Evolutionary conservation across 2,888 invertebrate genomes (phyloP).

Genomic region (Cantharis flavilabris): DNA sequence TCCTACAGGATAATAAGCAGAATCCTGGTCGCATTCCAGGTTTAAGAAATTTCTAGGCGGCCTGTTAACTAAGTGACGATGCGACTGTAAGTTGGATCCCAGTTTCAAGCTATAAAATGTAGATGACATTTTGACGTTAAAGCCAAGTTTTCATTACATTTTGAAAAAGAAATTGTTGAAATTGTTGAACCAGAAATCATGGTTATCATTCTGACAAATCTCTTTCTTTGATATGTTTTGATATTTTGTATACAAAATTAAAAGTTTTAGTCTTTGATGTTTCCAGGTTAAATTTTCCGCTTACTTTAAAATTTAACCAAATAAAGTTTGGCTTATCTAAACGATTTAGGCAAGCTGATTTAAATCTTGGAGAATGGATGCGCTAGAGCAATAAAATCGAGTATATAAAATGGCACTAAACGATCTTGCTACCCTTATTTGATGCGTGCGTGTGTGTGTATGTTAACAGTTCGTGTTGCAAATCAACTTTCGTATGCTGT

Average conservation of each 20-base stretch:
- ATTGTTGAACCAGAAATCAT: background rate
- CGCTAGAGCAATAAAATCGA: background rate
- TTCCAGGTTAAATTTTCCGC: background rate
- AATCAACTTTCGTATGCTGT: background rate
- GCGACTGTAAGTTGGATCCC: too few relatives aligned
- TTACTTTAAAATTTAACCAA: background rate
- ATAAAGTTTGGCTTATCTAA: background rate
- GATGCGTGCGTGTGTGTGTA: background rate
- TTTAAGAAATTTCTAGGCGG: too few relatives aligned
- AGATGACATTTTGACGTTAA: too few relatives aligned
- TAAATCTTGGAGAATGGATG: slow-evolving; percentile 1
- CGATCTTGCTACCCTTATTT: background rate
- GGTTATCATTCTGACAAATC: background rate
- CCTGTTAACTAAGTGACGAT: too few relatives aligned
- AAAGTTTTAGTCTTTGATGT: background rate
- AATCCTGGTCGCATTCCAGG: too few relatives aligned
- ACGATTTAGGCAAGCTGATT: background rate
- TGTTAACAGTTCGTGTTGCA: background rate
- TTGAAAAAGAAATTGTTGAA: too few relatives aligned
- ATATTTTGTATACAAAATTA: background rate
- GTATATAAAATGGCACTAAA: background rate
- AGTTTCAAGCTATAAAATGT: too few relatives aligned
- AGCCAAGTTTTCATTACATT: too few relatives aligned
- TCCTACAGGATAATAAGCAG: too few relatives aligned
- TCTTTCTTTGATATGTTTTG: background rate